phyloP scores from a whole-genome alignment of 2,797 vertebrate genomes.

The Enteromius radiatus region DNA sequence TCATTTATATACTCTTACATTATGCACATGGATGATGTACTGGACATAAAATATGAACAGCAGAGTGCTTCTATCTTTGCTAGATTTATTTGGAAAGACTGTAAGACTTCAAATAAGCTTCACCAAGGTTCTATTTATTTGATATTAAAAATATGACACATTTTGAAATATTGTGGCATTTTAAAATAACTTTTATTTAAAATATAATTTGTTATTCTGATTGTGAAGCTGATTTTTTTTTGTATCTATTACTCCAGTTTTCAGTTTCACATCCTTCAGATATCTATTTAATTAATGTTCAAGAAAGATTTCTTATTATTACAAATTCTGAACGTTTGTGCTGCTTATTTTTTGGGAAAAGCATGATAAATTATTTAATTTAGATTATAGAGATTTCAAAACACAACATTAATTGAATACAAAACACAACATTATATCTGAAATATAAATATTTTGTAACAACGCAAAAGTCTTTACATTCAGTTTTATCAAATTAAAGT shows the following conservation, averaged over 20 bases:
- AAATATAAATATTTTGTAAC: neutral
- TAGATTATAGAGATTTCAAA: neutral
- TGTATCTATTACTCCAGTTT: neutral
- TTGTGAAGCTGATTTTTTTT: neutral
- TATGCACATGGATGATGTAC: constrained; percentile 49
- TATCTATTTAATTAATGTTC: neutral
- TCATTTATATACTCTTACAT: constrained; percentile 58
- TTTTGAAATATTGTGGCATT: neutral
- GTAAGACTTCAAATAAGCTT: neutral
- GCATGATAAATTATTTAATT: neutral
- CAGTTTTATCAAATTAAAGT: neutral
- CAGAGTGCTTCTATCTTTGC: neutral
- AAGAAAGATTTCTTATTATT: neutral
- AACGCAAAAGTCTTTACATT: neutral
- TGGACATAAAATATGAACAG: constrained; percentile 31
- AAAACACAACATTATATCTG: neutral
- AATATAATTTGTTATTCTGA: neutral
- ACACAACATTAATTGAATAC: neutral
- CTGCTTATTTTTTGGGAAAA: neutral
- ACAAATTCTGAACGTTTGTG: neutral
- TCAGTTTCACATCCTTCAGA: neutral
- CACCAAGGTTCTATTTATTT: neutral
- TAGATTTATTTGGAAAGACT: neutral
- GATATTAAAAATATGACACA: neutral
- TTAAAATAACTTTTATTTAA: neutral